Conservation (phyloP, 2,797 vertebrate species). For the Lithobates pipiens region DNA sequence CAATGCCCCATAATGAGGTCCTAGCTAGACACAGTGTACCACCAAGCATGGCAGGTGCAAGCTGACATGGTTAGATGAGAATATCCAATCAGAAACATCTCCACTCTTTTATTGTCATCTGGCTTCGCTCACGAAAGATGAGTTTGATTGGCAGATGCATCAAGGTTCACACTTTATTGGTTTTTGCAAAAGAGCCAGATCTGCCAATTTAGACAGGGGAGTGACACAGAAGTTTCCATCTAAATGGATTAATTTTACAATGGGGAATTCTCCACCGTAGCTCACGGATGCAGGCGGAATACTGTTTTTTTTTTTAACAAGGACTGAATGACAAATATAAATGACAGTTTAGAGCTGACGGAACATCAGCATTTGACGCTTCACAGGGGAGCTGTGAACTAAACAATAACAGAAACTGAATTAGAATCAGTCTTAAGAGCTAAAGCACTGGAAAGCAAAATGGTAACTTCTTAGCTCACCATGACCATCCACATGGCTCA, state of each 20-base stretch:
- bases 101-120: slow-evolving; percentile 87
- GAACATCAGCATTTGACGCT: slow-evolving; percentile 90
- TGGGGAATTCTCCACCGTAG: slow-evolving; percentile 89
- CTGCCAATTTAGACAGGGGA: slow-evolving; percentile 94
- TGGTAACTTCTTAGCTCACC: slow-evolving; percentile 21
- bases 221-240: slow-evolving; percentile 96
- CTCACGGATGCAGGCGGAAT: slow-evolving; percentile 78
- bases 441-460: slow-evolving; percentile 38
- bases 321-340: slow-evolving; percentile 93
- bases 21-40: slow-evolving; percentile 76
- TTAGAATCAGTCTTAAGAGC: slow-evolving; percentile 80
- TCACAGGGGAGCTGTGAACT: slow-evolving; percentile 87
- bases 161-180: slow-evolving; percentile 95
- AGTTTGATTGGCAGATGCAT: slow-evolving; percentile 91
- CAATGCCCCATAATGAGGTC: slow-evolving; percentile 69
- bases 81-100: slow-evolving; percentile 86
- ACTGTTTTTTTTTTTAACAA: slow-evolving; percentile 87
- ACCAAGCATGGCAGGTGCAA: slow-evolving; percentile 89
- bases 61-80: slow-evolving; percentile 90
- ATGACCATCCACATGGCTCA: background rate
- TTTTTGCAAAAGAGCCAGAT: slow-evolving; percentile 91
- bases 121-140: slow-evolving; percentile 84
- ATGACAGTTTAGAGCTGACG: slow-evolving; percentile 86
- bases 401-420: slow-evolving; percentile 89
- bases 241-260: slow-evolving; percentile 94